Evolutionary conservation across 2,888 invertebrate species (phyloP).

Genomic region (Drosophila histrio): DNA sequence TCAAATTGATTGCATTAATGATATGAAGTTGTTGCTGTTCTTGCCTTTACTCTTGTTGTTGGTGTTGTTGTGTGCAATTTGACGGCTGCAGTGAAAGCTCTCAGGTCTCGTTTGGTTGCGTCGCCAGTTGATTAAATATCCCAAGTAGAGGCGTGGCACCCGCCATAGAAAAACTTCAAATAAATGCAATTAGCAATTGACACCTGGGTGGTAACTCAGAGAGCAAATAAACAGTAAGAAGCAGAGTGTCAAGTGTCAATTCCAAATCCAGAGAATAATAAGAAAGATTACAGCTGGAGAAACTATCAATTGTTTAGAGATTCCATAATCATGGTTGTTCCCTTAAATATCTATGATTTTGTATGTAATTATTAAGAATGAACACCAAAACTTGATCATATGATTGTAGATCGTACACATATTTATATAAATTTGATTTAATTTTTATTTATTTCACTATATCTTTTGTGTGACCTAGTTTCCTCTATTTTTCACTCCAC

Average conservation of each 20-base stretch:
- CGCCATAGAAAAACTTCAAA: conserved; percentile 12
- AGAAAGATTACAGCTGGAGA: background rate
- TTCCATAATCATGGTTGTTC: too few species aligned
- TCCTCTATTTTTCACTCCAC: too few species aligned
- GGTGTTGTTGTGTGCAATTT: conserved; percentile 17
- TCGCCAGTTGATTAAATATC: conserved; percentile 43
- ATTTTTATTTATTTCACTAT: too few species aligned
- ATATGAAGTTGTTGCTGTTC: conserved; percentile 43
- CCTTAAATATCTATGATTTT: too few species aligned
- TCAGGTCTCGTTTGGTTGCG: conserved; percentile 23
- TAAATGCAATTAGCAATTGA: conserved; percentile 53
- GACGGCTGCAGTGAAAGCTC: conserved; percentile 45
- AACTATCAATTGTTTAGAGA: too few species aligned
- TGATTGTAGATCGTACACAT: too few species aligned
- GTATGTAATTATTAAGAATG: too few species aligned
- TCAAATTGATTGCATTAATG: conserved; percentile 58
- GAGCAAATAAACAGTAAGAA: conserved; percentile 10
- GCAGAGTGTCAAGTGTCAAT: background rate
- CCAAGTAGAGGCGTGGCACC: conserved; percentile 9
- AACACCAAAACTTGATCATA: too few species aligned
- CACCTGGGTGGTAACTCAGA: conserved; percentile 37
- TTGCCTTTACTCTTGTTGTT: background rate
- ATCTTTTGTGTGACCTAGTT: too few species aligned
- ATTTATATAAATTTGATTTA: too few species aligned
- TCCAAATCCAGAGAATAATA: background rate